Percentiles rank a stretch among this genome's conserved stretches.
phyloP scores from a whole-genome alignment of 2,888 invertebrate species.

The Hedychridium roseum region DNA sequence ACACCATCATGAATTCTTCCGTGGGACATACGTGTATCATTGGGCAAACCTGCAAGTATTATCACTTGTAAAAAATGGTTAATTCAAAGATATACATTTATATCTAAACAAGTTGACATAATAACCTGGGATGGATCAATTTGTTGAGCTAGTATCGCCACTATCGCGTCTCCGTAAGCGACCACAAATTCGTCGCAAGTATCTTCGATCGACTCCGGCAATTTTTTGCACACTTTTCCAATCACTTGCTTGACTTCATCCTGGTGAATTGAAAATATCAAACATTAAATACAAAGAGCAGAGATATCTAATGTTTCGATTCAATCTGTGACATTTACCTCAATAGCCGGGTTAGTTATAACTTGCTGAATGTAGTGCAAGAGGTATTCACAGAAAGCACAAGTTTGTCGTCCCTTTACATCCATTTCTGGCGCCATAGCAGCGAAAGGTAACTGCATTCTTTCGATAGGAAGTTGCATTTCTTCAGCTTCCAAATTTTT shows the following conservation, averaged over 20 bases:
- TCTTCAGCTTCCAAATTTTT: constrained; percentile 46
- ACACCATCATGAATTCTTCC: constrained; percentile 61
- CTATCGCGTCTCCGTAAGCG: constrained; percentile 80
- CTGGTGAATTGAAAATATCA: constrained; percentile 63
- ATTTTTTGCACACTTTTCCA: constrained; percentile 73
- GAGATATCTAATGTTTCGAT: too few relatives aligned
- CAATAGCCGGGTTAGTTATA: constrained; percentile 73
- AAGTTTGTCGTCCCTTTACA: constrained; percentile 66
- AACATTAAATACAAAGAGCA: constrained; percentile 58
- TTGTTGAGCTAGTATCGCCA: constrained; percentile 80
- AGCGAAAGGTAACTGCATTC: constrained; percentile 54
- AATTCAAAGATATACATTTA: too few relatives aligned
- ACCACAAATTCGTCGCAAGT: constrained; percentile 80
- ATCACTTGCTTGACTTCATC: constrained; percentile 74
- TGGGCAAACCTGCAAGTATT: constrained; percentile 72
- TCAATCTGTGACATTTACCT: too few relatives aligned
- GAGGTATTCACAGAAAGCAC: constrained; percentile 84
- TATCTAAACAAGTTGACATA: too few relatives aligned
- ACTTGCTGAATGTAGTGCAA: constrained; percentile 80
- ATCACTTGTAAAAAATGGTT: background rate
- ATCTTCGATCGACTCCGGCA: constrained; percentile 71
- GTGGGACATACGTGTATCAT: constrained; percentile 74
- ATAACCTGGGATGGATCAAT: constrained; percentile 77
- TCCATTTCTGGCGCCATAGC: constrained; percentile 50
- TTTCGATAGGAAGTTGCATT: constrained; percentile 66